phyloP scores from a whole-genome alignment of 2,797 vertebrate genomes.

The Spatula clypeata region DNA sequence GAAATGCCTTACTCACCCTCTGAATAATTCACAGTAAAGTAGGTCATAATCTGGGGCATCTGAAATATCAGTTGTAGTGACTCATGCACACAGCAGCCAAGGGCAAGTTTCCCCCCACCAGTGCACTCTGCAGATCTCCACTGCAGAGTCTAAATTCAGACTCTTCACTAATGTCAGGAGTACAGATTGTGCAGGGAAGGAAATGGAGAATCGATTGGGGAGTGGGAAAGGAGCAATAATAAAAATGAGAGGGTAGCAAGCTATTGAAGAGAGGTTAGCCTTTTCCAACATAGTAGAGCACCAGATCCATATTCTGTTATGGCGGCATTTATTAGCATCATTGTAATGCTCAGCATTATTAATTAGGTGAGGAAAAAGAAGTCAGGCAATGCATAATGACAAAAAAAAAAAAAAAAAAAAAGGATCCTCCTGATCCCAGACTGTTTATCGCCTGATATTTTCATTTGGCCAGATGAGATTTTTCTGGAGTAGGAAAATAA shows the following conservation, averaged over 20 bases:
- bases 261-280: neutral
- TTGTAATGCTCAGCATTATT: neutral
- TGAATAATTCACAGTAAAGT: slow-evolving; percentile 38
- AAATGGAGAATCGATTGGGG: neutral
- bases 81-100: neutral
- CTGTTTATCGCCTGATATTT: neutral
- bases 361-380: neutral
- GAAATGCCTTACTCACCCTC: slow-evolving; percentile 6
- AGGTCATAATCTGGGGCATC: slow-evolving; percentile 62
- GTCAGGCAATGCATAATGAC: neutral
- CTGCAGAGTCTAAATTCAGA: neutral
- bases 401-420: too few relatives aligned
- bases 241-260: neutral
- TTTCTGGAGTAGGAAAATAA: neutral
- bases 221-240: neutral
- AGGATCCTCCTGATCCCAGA: neutral
- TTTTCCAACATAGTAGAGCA: neutral
- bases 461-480: neutral
- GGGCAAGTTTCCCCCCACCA: slow-evolving; percentile 8
- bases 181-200: neutral
- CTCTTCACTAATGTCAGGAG: fast-evolving
- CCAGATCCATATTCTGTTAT: neutral
- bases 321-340: neutral
- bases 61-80: slow-evolving; percentile 21
- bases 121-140: neutral